phyloP scores from a whole-genome alignment of 1,140 invertebrate genomes.

The Penaeus vannamei region DNA sequence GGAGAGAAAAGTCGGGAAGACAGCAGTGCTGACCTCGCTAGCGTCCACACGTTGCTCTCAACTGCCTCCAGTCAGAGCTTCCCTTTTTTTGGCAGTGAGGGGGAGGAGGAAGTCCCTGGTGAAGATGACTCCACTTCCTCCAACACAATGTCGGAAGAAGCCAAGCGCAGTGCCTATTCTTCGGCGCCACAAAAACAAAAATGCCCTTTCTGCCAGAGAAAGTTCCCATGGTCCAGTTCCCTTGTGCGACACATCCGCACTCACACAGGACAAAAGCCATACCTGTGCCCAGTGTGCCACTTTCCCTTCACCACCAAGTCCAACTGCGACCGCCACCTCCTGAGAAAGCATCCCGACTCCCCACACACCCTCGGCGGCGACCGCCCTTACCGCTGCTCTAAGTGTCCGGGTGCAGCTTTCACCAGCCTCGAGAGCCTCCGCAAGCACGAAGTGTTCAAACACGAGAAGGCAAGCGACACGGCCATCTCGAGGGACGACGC shows the following conservation, averaged over 20 bases:
- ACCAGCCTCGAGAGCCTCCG: slow-evolving; percentile 85
- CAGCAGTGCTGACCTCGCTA: slow-evolving; percentile 78
- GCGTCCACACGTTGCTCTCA: slow-evolving; percentile 83
- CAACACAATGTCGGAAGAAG: slow-evolving; percentile 70
- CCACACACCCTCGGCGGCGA: slow-evolving; percentile 77
- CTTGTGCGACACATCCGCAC: slow-evolving; percentile 92
- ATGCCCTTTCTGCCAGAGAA: slow-evolving; percentile 91
- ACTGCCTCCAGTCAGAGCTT: slow-evolving; percentile 82
- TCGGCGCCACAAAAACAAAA: slow-evolving; percentile 90
- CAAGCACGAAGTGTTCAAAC: slow-evolving; percentile 83
- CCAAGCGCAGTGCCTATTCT: slow-evolving; percentile 96
- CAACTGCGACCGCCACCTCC: slow-evolving; percentile 94
- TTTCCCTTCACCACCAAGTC: slow-evolving; percentile 96
- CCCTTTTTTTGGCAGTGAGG: slow-evolving; percentile 70
- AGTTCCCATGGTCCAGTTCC: slow-evolving; percentile 97
- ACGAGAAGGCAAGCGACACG: slow-evolving; percentile 72
- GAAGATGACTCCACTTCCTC: slow-evolving; percentile 69
- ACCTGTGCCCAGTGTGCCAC: slow-evolving; percentile 92
- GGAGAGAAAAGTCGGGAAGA: slow-evolving; percentile 42
- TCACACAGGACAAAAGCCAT: slow-evolving; percentile 96
- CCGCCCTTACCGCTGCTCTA: slow-evolving; percentile 86
- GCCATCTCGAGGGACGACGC: slow-evolving; percentile 68
- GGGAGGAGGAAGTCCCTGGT: slow-evolving; percentile 67
- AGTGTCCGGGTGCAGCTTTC: slow-evolving; percentile 88
- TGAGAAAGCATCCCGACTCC: slow-evolving; percentile 87